Percentiles rank a stretch among this genome's conserved stretches.
phyloP scores from a whole-genome alignment of 2,797 vertebrate genomes.

The Morelia viridis region DNA sequence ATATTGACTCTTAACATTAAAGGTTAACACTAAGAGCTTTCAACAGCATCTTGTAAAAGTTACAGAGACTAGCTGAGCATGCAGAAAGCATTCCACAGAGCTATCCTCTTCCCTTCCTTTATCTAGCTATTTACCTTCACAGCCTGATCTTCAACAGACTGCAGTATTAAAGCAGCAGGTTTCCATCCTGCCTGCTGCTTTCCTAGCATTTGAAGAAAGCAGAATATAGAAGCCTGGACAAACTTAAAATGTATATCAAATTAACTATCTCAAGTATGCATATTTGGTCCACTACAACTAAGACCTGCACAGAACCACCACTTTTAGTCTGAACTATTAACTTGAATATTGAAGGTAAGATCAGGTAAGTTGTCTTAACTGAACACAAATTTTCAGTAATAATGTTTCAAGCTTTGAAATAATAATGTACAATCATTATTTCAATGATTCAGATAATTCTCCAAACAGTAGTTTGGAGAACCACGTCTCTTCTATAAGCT shows the following conservation, averaged over 20 bases:
- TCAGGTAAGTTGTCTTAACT: background rate
- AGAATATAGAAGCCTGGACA: conserved; percentile 13
- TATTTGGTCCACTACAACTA: background rate
- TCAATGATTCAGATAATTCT: background rate
- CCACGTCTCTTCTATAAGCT: background rate
- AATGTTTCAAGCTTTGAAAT: background rate
- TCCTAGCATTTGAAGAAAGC: conserved; percentile 25
- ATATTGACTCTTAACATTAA: background rate
- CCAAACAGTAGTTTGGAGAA: rapidly evolving
- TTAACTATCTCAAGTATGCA: background rate
- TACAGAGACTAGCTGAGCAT: conserved; percentile 32
- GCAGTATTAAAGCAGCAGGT: conserved; percentile 37
- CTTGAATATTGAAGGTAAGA: background rate
- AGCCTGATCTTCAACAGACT: conserved; percentile 33
- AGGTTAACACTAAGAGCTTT: conserved; percentile 11
- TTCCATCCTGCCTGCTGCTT: conserved; percentile 35
- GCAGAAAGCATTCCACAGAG: conserved; percentile 36
- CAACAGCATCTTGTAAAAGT: conserved; percentile 30
- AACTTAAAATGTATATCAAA: conserved; percentile 13
- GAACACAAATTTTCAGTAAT: background rate
- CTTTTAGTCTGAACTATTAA: background rate
- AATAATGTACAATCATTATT: background rate
- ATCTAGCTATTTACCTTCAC: conserved; percentile 36
- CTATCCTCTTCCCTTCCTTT: conserved; percentile 26
- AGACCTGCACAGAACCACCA: background rate